These are phyloP conservation scores for Physella acuta DNA, from an alignment of 1,140 invertebrate species.

Conservation along the genomic window DNA sequence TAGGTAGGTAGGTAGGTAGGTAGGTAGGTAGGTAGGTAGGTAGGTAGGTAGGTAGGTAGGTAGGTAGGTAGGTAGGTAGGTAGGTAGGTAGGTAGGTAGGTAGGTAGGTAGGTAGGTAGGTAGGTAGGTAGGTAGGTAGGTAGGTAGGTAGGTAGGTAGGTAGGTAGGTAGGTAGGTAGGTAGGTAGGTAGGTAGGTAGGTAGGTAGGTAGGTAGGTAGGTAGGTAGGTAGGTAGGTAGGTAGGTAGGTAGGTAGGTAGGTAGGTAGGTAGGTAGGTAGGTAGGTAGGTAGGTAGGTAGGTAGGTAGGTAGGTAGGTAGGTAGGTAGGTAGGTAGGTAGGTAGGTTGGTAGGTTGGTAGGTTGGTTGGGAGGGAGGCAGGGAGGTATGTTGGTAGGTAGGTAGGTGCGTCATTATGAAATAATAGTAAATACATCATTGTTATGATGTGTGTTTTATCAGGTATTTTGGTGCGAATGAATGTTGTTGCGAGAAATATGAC, in stretches of 20 bases:
- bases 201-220: background rate
- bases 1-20: constrained; percentile 7
- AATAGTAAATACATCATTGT: too few relatives aligned
- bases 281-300: background rate
- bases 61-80: constrained; percentile 7
- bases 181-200: constrained; percentile 7
- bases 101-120: constrained; percentile 4
- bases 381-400: background rate
- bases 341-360: background rate
- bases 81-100: constrained; percentile 1
- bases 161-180: constrained; percentile 7
- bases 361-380: background rate
- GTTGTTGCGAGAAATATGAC: too few relatives aligned
- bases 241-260: background rate
- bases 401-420: too few relatives aligned
- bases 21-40: background rate
- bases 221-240: background rate
- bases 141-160: background rate
- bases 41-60: background rate
- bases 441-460: too few relatives aligned
- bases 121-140: background rate
- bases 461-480: too few relatives aligned
- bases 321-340: background rate
- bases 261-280: background rate
- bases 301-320: background rate